A percentile compares a stretch with the other conserved stretches of the same genome.
These are phyloP conservation scores for Kryptolebias marmoratus DNA, from an alignment of 2,113 vertebrate genomes.

Conservation along the genomic window DNA sequence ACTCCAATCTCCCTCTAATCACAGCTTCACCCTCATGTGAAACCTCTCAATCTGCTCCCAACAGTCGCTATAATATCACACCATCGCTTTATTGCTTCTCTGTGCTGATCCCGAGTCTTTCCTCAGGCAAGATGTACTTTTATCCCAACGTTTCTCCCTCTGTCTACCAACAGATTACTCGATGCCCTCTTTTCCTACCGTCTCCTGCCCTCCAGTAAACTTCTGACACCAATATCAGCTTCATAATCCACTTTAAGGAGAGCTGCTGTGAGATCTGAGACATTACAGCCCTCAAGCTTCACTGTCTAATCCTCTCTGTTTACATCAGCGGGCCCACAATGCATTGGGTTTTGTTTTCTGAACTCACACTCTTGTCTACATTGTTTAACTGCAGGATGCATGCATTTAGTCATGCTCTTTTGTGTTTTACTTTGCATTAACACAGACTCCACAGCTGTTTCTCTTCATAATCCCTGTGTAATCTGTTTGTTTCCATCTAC, in stretches of 20 bases:
- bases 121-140: constrained; percentile 47
- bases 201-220: constrained; percentile 50
- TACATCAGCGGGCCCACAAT: constrained; percentile 46
- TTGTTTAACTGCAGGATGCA: neutral
- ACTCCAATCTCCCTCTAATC: constrained; percentile 67
- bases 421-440: constrained; percentile 19
- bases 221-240: constrained; percentile 59
- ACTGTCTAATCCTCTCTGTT: constrained; percentile 50
- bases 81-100: constrained; percentile 55
- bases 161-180: constrained; percentile 56
- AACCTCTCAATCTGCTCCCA: constrained; percentile 26
- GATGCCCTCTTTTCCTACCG: constrained; percentile 2
- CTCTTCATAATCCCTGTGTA: constrained; percentile 34
- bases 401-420: neutral
- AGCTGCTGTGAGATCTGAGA: constrained; percentile 52
- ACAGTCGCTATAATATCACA: constrained; percentile 41
- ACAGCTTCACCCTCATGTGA: constrained; percentile 53
- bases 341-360: constrained; percentile 39
- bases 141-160: constrained; percentile 59
- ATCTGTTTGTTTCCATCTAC: constrained; percentile 42
- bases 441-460: neutral
- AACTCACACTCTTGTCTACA: constrained; percentile 22
- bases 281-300: constrained; percentile 44
- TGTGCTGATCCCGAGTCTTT: constrained; percentile 49
- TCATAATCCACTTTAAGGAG: constrained; percentile 65